Evolutionary conservation across 2,888 invertebrate species (phyloP).

Genomic region (Tolmerus cingulatus): DNA sequence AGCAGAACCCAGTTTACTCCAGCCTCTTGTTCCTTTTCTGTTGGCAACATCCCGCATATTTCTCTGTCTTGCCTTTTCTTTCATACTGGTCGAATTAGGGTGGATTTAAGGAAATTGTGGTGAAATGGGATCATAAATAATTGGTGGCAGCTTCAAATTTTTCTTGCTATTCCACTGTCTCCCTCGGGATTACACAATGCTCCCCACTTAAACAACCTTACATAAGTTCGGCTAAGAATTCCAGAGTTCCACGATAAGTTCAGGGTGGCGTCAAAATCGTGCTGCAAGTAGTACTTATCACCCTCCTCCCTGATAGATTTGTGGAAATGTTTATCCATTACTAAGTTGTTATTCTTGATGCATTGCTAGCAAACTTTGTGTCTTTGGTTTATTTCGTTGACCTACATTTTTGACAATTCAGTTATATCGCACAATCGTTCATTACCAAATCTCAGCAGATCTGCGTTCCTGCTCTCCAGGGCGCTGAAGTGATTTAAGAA

Average conservation of each 20-base stretch:
- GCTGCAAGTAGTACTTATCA: not conserved
- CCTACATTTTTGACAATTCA: not conserved
- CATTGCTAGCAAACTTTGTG: not conserved
- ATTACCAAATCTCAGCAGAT: not conserved
- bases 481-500: not conserved
- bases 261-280: not conserved
- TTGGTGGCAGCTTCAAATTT: constrained; percentile 27
- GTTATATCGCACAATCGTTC: not conserved
- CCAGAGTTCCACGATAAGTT: not conserved
- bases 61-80: not conserved
- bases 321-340: not conserved
- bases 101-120: constrained; percentile 26
- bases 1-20: not conserved
- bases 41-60: not conserved
- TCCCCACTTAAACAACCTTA: not conserved
- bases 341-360: not conserved
- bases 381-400: not conserved
- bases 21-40: not conserved
- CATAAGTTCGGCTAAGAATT: not conserved
- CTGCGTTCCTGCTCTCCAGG: not conserved
- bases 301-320: not conserved
- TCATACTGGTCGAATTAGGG: not conserved
- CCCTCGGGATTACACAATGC: constrained; percentile 5
- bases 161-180: not conserved
- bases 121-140: constrained; percentile 21